Base-by-base conservation (phyloP, 1,140 invertebrate genomes). In the Medauroidea extradentata region DNA sequence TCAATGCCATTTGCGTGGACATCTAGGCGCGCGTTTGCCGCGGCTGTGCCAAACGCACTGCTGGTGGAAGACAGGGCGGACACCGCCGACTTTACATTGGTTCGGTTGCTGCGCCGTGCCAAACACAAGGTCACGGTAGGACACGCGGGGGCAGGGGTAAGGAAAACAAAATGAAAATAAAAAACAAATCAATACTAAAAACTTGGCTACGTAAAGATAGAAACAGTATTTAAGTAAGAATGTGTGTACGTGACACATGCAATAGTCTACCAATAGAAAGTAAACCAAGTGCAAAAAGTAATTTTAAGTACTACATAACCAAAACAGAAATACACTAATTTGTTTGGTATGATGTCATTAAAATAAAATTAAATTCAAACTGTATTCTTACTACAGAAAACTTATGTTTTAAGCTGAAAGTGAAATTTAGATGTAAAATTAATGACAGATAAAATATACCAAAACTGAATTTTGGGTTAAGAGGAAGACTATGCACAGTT, bases 41-140 rank as follows among this genome's bases (percentile, higher is more conserved):
- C 88, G 59, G 86, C 88, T 64, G 88, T 85, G 59, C 89, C 89
- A 78, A 93, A 93, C 55, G 90, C 88, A 67, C 84, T 86, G 75
- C 90, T 92, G 72, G 91, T 93, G 67, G 89, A 90, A 74, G 89
- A 91, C 68, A 96, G 84, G 66, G 90, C 91, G 71, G 88, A 88
- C 72, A 96, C 90, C 75, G 90, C 93, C 73, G 88, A 90, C 73
- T 90, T 91, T 68, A 92, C 86, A 83, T 91, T 91, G 76, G 87
- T 90, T 80, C 89, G 85, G 79, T 89, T 86, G 78, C 87, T 91
- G 78, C 73, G 57, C 18, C 23, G 44, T 59, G 62, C 44, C 53
- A 60, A 52, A 60, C 54, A 8, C 23, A 53, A 14, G 21, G 46
- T 27, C 27, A 24, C 38, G 50, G 44, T 18, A 34, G 42, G 34